Conservation (phyloP, 2,113 vertebrate species). For the Hippopotamus amphibius region DNA sequence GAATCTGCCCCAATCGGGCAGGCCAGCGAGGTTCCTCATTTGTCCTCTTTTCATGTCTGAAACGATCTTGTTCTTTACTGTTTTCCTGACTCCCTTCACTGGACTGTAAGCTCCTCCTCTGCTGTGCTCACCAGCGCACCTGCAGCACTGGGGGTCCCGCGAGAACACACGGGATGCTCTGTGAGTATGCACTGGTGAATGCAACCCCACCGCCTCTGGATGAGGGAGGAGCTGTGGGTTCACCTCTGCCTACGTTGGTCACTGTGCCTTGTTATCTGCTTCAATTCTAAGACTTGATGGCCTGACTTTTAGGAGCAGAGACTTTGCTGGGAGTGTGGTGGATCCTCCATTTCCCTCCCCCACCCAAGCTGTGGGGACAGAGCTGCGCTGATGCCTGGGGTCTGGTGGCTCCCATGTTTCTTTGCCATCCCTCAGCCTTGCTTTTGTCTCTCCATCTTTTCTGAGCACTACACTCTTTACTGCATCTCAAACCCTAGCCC, state of each 20-base stretch:
- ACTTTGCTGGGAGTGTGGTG: background rate
- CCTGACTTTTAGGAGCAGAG: background rate
- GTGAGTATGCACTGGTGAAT: rapidly evolving
- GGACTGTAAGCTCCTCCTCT: rapidly evolving
- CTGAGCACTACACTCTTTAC: background rate
- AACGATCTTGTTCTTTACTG: background rate
- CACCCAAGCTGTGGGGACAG: background rate
- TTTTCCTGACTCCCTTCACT: background rate
- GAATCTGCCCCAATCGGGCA: rapidly evolving
- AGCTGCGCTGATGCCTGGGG: background rate
- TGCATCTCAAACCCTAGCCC: background rate
- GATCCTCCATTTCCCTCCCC: too few species aligned
- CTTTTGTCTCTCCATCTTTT: background rate
- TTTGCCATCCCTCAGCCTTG: background rate
- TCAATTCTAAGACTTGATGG: background rate
- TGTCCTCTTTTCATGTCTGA: background rate
- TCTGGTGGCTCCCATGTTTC: background rate
- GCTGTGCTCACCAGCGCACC: rapidly evolving
- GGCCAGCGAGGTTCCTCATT: background rate
- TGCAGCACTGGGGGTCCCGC: rapidly evolving
- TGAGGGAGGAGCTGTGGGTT: too few species aligned
- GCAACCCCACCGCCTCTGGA: rapidly evolving
- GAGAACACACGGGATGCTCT: rapidly evolving
- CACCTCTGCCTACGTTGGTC: background rate
- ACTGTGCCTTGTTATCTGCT: background rate